Evolutionary conservation across 2,113 vertebrate species (phyloP), one percentile per base, ranked within the genome.

Genomic region (Amphilophus citrinellus): DNA sequence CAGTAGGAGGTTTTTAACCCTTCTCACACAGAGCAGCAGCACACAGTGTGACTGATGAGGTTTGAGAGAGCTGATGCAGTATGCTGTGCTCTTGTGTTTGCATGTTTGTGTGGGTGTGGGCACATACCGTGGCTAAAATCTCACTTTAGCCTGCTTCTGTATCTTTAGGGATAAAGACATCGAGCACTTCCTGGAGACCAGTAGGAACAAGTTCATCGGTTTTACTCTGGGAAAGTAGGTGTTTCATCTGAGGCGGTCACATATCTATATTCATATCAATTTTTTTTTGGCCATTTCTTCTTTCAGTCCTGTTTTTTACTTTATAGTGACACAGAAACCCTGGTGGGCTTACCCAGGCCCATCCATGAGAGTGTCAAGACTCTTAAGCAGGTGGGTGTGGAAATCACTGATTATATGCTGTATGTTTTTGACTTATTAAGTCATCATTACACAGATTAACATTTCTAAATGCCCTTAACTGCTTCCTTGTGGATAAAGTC

Each of bases 351-450:
- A 1, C 98, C 98, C 0, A 95, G 97, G 77, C 98, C 98, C 1
- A 99, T 99, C 88, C 98, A 99, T 0, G 98, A 99, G 82, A 99
- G 98, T 0, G 98, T 99, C 89, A 99, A 98, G 96, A 99, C 97
- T 6, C 96, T 99, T 22, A 99, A 99, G 94, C 98, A 98, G 97
- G 98, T 99, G 78, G 94, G 78, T 90, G 42, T 60, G 4, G n/a
- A 76, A 50, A 42, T 22, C 0, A n/a, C 17, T 53, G 24, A 4
- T 53, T 53, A 20, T 71, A 7, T 53, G 30, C 1, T 53, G 2
- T n/a, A 4, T 66, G 20, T 71, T 35, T 50, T 24, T 76, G 20
- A 53, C 5, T 56, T n/a, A n/a, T 3, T 71, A 73, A 32, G 24
- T n/a, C 17, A 39, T 59, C 61, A 58, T 77, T 42, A 17, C 59